phyloP scores from a whole-genome alignment of 1,140 invertebrate genomes.

The Drosophila miranda region DNA sequence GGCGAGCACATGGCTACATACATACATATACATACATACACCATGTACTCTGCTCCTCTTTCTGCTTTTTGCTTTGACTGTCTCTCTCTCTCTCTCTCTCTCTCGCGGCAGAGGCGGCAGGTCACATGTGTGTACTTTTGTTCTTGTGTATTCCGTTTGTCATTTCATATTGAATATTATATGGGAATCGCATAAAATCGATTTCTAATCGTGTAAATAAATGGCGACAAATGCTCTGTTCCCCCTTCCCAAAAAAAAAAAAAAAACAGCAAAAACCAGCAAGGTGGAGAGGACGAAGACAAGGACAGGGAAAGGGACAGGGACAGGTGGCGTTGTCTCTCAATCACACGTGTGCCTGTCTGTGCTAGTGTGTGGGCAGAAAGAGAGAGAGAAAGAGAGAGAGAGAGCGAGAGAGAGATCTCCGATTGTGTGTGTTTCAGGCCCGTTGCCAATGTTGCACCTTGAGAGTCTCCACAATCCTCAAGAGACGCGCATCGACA shows the following conservation, averaged over 20 bases:
- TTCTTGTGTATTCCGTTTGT: slow-evolving; percentile 41
- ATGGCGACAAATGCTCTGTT: slow-evolving; percentile 71
- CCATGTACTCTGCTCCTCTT: neutral
- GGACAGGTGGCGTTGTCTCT: slow-evolving; percentile 23
- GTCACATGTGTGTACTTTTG: slow-evolving; percentile 21
- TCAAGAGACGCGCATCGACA: slow-evolving; percentile 35
- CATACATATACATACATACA: no score
- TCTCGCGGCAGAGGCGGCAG: neutral
- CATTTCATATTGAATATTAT: slow-evolving; percentile 67
- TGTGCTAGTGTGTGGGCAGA: slow-evolving; percentile 1
- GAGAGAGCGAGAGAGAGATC: slow-evolving; percentile 2
- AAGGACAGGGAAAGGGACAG: slow-evolving; percentile 6
- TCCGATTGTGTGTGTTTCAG: slow-evolving; percentile 5
- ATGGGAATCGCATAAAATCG: slow-evolving; percentile 76
- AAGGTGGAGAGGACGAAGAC: no score
- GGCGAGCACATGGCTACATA: slow-evolving; percentile 23
- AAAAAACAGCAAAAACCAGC: no score
- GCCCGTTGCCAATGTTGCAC: slow-evolving; percentile 61
- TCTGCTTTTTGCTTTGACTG: slow-evolving; percentile 3
- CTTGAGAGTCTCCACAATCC: slow-evolving; percentile 50
- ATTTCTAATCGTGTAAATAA: slow-evolving; percentile 80
- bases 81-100: neutral
- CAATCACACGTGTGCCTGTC: slow-evolving; percentile 17
- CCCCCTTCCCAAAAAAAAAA: neutral
- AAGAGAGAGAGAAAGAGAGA: slow-evolving; percentile 3